These are phyloP conservation scores for Apogon talboti DNA, from an alignment of 2,797 vertebrate species.

Conservation along the genomic window DNA sequence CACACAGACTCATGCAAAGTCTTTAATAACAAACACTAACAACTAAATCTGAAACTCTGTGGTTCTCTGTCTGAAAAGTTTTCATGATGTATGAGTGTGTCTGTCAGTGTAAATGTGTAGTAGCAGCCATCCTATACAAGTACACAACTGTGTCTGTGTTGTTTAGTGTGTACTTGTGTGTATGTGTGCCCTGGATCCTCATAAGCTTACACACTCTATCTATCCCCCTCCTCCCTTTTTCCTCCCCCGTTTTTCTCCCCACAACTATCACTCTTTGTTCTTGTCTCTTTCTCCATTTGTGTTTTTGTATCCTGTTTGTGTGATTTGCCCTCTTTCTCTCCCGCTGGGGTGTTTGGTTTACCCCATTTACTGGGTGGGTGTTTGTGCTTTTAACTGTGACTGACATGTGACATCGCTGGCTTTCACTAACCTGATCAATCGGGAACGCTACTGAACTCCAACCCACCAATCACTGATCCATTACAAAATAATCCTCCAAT, in stretches of 20 bases:
- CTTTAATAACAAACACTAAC: neutral
- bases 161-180: slow-evolving; percentile 17
- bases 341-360: slow-evolving; percentile 13
- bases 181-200: slow-evolving; percentile 25
- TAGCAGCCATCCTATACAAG: slow-evolving; percentile 18
- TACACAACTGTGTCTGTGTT: slow-evolving; percentile 43
- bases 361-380: slow-evolving; percentile 23
- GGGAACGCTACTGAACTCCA: slow-evolving; percentile 24
- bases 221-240: slow-evolving; percentile 1
- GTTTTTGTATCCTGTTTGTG: slow-evolving; percentile 27
- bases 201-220: slow-evolving; percentile 56
- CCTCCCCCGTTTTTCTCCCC: slow-evolving; percentile 20
- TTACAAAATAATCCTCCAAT: slow-evolving; percentile 1
- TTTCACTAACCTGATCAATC: slow-evolving; percentile 41
- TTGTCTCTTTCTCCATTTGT: slow-evolving; percentile 13
- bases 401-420: slow-evolving; percentile 16
- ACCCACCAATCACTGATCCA: slow-evolving; percentile 12
- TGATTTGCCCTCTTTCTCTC: slow-evolving; percentile 70
- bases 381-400: slow-evolving; percentile 39
- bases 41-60: slow-evolving; percentile 4
- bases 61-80: slow-evolving; percentile 20
- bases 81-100: slow-evolving; percentile 22
- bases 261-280: slow-evolving; percentile 54
- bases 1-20: neutral
- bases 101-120: slow-evolving; percentile 25